A percentile compares a stretch with the other conserved stretches of the same genome.
phyloP scores from a whole-genome alignment of 2,797 vertebrate species.

The Octomys mimax region DNA sequence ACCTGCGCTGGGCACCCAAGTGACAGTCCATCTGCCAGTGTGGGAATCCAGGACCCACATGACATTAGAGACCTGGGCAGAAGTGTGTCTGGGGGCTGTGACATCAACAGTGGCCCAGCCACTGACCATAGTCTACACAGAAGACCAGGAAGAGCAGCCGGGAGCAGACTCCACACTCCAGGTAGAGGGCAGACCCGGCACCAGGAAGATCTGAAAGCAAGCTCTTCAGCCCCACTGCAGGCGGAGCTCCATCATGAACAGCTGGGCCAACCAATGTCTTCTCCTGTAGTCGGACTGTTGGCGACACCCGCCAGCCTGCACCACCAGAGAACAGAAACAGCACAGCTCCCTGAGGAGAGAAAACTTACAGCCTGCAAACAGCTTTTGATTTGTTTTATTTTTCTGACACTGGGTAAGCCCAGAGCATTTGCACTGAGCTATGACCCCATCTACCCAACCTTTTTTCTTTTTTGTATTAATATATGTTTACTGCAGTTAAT shows the following conservation, averaged over 20 bases:
- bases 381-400: background rate
- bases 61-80: background rate
- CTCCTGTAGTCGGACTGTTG: background rate
- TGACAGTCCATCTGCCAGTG: background rate
- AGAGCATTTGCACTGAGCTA: background rate
- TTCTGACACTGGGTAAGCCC: background rate
- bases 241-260: too few species aligned
- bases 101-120: background rate
- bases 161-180: accelerated
- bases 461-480: background rate
- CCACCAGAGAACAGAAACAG: background rate
- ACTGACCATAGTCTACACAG: accelerated
- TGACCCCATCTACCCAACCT: background rate
- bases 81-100: background rate
- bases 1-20: background rate
- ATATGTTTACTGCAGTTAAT: background rate
- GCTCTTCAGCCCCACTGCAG: too few species aligned
- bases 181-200: accelerated
- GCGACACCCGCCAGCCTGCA: background rate
- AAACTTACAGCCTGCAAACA: background rate
- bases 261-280: background rate
- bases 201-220: accelerated
- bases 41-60: background rate
- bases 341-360: background rate
- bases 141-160: background rate